A percentile compares a stretch with the other conserved stretches of the same genome.
Evolutionary conservation across 2,888 invertebrate species (phyloP).

Genomic region (Drosophila borborema): DNA sequence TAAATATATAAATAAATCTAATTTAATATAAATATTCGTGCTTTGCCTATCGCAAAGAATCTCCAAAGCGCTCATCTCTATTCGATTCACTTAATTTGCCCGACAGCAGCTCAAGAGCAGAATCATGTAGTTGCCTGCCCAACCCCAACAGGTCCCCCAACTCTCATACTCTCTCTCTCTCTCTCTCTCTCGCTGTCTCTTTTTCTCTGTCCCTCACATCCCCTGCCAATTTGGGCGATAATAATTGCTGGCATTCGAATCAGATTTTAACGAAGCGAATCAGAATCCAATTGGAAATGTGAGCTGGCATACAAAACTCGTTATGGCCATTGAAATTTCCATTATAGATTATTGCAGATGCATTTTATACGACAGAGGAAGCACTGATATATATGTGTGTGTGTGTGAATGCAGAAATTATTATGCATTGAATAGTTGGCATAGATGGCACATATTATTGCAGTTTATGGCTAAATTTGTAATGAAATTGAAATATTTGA

Average conservation of each 20-base stretch:
- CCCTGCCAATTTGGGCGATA: constrained; percentile 20
- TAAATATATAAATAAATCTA: not conserved
- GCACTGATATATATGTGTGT: not conserved
- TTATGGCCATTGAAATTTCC: constrained; percentile 39
- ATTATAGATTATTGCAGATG: constrained; percentile 26
- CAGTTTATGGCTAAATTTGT: constrained; percentile 6
- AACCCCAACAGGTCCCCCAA: not conserved
- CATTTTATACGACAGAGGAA: not conserved
- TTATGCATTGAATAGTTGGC: constrained; percentile 3
- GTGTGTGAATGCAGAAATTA: constrained; percentile 6
- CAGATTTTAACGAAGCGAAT: constrained; percentile 35
- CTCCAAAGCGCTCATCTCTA: constrained; percentile 1
- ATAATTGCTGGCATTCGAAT: constrained; percentile 33
- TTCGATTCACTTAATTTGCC: constrained; percentile 7
- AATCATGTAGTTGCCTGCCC: constrained; percentile 2
- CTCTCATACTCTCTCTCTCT: not conserved
- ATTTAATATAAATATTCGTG: not conserved
- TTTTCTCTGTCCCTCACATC: not conserved
- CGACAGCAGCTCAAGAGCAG: not conserved
- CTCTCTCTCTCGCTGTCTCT: not conserved
- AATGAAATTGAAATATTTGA: constrained; percentile 40
- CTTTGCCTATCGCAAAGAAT: not conserved
- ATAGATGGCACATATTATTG: constrained; percentile 11
- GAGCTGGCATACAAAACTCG: constrained; percentile 25
- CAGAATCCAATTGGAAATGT: constrained; percentile 42